These are phyloP conservation scores for Rhinogobius similis DNA, from an alignment of 2,113 vertebrate species.

Conservation along the genomic window DNA sequence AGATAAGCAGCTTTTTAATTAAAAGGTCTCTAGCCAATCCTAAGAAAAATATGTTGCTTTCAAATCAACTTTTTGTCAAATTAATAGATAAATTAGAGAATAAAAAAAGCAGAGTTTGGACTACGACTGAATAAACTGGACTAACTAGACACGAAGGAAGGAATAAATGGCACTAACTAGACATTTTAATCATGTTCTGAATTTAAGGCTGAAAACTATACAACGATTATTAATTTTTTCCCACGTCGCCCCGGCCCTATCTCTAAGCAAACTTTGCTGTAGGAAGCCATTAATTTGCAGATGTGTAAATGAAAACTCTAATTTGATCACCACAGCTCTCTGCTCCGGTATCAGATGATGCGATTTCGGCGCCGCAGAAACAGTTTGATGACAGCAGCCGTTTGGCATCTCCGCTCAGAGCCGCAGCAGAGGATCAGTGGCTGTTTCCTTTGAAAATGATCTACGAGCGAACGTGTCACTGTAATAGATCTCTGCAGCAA, in stretches of 20 bases:
- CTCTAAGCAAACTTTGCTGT: neutral
- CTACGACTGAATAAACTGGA: no score
- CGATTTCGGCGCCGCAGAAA: conserved; percentile 4
- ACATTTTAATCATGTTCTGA: no score
- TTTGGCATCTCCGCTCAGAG: conserved; percentile 15
- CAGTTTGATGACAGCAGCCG: conserved; percentile 18
- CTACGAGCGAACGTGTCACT: conserved; percentile 44
- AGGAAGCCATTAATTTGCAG: neutral
- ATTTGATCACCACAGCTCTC: neutral
- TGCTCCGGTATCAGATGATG: conserved; percentile 4
- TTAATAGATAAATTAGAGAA: no score
- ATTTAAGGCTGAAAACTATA: no score
- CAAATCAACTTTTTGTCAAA: no score
- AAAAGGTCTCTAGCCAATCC: no score
- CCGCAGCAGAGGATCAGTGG: conserved; percentile 2
- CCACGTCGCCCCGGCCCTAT: neutral
- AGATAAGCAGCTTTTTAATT: no score
- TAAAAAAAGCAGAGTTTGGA: no score
- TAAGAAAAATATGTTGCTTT: no score
- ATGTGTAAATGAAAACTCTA: neutral
- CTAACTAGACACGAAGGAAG: no score
- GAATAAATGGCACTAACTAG: no score
- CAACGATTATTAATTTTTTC: neutral
- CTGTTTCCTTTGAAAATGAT: conserved; percentile 45
- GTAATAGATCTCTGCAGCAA: conserved; percentile 45